Conservation (phyloP, 2,113 vertebrate genomes). For the Crotalus tigris region DNA sequence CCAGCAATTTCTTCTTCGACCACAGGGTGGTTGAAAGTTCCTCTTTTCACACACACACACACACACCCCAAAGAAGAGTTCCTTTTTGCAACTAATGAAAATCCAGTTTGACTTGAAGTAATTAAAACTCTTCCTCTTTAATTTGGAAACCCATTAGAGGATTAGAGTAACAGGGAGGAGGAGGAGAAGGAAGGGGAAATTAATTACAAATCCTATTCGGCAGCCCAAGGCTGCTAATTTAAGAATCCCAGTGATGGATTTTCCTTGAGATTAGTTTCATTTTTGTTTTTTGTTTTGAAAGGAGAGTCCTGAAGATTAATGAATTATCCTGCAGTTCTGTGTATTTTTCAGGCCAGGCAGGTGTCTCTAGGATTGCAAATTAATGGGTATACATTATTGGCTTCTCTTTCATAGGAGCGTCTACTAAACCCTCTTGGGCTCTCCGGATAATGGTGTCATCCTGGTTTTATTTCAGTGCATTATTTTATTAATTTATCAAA, state of each 20-base stretch:
- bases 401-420: not conserved
- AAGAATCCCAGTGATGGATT: not conserved
- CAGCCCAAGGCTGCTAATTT: not conserved
- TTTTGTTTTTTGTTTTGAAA: not conserved
- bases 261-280: not conserved
- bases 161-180: not conserved
- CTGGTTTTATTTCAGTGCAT: not conserved
- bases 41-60: not conserved
- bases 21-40: no score
- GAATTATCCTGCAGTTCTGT: not conserved
- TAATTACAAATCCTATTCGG: conserved; percentile 7
- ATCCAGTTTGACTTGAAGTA: conserved; percentile 2
- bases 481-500: no score
- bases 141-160: not conserved
- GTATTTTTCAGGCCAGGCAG: not conserved
- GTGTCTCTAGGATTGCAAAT: not conserved
- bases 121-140: not conserved
- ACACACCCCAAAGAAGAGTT: no score
- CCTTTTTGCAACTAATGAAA: not conserved
- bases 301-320: not conserved
- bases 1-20: not conserved
- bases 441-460: not conserved
- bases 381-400: not conserved
- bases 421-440: not conserved
- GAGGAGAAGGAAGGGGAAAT: not conserved